A percentile compares a stretch with the other conserved stretches of the same genome.
phyloP scores from a whole-genome alignment of 2,113 vertebrate genomes.

The Gavia stellata region DNA sequence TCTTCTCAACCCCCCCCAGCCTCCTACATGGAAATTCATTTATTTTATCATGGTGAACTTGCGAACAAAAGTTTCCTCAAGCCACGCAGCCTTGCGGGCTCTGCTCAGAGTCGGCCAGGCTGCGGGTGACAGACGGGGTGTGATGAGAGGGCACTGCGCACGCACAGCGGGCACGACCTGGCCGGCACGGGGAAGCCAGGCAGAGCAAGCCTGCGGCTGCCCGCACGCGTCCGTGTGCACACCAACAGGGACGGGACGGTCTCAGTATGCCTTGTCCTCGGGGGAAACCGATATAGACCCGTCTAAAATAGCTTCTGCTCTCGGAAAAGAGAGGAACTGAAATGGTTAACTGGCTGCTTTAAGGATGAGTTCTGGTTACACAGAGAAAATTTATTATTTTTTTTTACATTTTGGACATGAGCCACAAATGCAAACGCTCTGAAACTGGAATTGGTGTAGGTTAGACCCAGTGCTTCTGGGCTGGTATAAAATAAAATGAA shows the following conservation, averaged over 20 bases:
- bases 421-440: slow-evolving; percentile 46
- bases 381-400: not conserved
- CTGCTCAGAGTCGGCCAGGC: not conserved
- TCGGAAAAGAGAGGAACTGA: not conserved
- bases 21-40: not conserved
- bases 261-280: too few species aligned
- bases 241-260: fast-evolving
- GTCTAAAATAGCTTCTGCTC: not conserved
- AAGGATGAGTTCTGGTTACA: slow-evolving; percentile 63
- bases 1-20: not conserved
- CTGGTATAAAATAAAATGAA: slow-evolving; percentile 2
- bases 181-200: not conserved
- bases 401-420: slow-evolving; percentile 10
- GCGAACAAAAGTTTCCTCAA: not conserved
- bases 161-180: fast-evolving
- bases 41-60: not conserved
- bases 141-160: not conserved
- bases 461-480: not conserved
- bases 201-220: not conserved
- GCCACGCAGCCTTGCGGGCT: not conserved
- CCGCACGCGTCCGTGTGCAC: fast-evolving
- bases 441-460: slow-evolving; percentile 8
- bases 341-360: slow-evolving; percentile 58
- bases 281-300: not conserved
- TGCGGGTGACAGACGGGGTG: not conserved